These are phyloP conservation scores for Limnephilus auricula DNA, from an alignment of 2,888 invertebrate genomes.

Conservation along the genomic window DNA sequence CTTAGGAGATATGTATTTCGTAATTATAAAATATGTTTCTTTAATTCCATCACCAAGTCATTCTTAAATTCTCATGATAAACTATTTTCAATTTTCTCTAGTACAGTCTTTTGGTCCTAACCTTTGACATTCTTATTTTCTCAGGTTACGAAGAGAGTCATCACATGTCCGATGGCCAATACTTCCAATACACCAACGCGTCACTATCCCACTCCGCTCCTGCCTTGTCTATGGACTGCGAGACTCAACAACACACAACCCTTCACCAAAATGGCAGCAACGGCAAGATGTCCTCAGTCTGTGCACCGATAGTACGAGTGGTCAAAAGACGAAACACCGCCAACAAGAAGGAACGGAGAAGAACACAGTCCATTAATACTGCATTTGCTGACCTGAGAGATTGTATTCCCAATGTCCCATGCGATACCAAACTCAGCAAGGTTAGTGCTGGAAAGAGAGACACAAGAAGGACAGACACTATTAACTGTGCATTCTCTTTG, in stretches of 20 bases:
- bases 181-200: slow-evolving; percentile 57
- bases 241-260: background rate
- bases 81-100: no score
- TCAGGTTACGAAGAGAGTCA: slow-evolving; percentile 61
- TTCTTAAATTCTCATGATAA: no score
- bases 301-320: slow-evolving; percentile 75
- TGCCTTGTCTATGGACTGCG: background rate
- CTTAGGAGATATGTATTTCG: no score
- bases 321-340: slow-evolving; percentile 93
- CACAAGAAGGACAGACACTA: slow-evolving; percentile 92
- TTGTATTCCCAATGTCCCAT: slow-evolving; percentile 97
- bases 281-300: background rate
- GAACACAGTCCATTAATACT: slow-evolving; percentile 96
- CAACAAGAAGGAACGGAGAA: slow-evolving; percentile 94
- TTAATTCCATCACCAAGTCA: no score
- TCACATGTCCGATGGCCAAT: slow-evolving; percentile 45
- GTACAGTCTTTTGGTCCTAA: background rate
- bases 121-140: background rate
- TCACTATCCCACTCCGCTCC: slow-evolving; percentile 44
- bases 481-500: slow-evolving; percentile 92
- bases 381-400: slow-evolving; percentile 95
- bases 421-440: slow-evolving; percentile 96
- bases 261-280: background rate
- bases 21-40: no score
- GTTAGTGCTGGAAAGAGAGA: slow-evolving; percentile 92